These are phyloP conservation scores for Meriones unguiculatus DNA, from an alignment of 2,113 vertebrate genomes.

Conservation along the genomic window DNA sequence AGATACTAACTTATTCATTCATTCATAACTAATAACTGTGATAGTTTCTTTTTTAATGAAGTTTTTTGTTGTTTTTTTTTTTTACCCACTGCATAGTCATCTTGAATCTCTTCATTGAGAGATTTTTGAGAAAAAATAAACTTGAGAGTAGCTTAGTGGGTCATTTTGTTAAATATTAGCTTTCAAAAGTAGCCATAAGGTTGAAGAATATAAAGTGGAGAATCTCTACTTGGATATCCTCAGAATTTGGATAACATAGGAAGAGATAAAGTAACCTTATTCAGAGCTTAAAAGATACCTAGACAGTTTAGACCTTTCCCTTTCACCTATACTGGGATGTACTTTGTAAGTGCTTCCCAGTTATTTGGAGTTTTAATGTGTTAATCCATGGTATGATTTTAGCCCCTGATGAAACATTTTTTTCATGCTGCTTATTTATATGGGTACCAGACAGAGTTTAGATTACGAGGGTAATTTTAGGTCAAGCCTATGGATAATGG, in stretches of 20 bases:
- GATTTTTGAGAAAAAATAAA: neutral
- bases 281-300: slow-evolving; percentile 9
- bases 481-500: neutral
- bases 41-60: neutral
- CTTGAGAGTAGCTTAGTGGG: neutral
- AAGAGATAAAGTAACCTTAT: neutral
- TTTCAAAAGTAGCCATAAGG: neutral
- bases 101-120: neutral
- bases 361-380: slow-evolving; percentile 35
- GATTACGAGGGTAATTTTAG: slow-evolving; percentile 22
- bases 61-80: too few species aligned
- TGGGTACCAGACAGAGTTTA: neutral
- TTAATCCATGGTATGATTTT: slow-evolving; percentile 1
- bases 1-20: neutral
- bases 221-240: neutral
- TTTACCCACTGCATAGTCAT: neutral
- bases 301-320: neutral
- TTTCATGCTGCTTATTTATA: slow-evolving; percentile 41
- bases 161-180: neutral
- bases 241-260: slow-evolving; percentile 14
- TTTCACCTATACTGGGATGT: neutral
- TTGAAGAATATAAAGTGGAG: neutral
- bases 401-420: neutral
- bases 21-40: neutral
- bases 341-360: neutral